Percentiles rank a stretch among this genome's conserved stretches.
Evolutionary conservation across 2,888 invertebrate species (phyloP).

Genomic region (Glaucopsyche alexis): DNA sequence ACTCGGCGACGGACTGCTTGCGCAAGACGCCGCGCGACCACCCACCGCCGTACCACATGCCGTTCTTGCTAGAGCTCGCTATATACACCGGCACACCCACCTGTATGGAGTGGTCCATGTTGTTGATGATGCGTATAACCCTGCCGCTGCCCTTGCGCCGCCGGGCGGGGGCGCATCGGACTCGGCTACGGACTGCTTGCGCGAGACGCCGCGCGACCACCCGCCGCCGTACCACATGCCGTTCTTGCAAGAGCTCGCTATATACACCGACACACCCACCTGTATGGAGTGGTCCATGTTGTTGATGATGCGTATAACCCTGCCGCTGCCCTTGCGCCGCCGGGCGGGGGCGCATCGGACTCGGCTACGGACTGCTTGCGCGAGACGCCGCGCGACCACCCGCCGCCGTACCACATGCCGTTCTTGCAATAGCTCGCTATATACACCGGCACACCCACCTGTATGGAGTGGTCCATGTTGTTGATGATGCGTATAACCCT

Average conservation of each 20-base stretch:
- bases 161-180: slow-evolving; percentile 86
- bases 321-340: slow-evolving; percentile 87
- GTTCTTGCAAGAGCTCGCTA: neutral
- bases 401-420: slow-evolving; percentile 47
- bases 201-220: slow-evolving; percentile 86
- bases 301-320: slow-evolving; percentile 95
- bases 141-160: slow-evolving; percentile 88
- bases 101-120: slow-evolving; percentile 94
- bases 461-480: slow-evolving; percentile 94
- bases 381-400: slow-evolving; percentile 86
- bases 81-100: slow-evolving; percentile 62
- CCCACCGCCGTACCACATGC: slow-evolving; percentile 52
- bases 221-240: slow-evolving; percentile 51
- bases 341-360: slow-evolving; percentile 86
- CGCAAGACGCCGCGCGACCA: slow-evolving; percentile 87
- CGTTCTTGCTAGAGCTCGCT: neutral
- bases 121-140: slow-evolving; percentile 95
- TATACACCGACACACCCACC: slow-evolving; percentile 68
- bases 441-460: slow-evolving; percentile 75
- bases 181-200: slow-evolving; percentile 91
- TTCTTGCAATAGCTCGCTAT: neutral
- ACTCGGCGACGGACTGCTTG: slow-evolving; percentile 91
- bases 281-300: slow-evolving; percentile 95
- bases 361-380: slow-evolving; percentile 92
- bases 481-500: slow-evolving; percentile 95